Conservation (phyloP, 53 echinoderm and acorn worm species). For the Patiria pectinifera region DNA sequence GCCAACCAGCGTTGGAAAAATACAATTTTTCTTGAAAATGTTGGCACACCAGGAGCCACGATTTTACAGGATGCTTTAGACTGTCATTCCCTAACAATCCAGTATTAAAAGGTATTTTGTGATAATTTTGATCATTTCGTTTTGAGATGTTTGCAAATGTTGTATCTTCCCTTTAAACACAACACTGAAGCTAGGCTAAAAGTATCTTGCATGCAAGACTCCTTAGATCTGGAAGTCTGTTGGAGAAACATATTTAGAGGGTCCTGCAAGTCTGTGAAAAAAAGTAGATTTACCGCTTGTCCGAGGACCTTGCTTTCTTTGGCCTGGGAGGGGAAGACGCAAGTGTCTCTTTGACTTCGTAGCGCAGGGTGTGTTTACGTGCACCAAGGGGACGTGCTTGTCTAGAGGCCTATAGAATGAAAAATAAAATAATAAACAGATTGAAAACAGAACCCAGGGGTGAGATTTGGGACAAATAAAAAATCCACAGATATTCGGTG, state of each 20-base stretch:
- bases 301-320: neutral
- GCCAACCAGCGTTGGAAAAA: too few relatives aligned
- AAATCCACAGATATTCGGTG: too few relatives aligned
- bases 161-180: neutral
- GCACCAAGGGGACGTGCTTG: neutral
- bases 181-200: neutral
- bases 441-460: too few relatives aligned
- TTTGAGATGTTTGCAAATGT: too few relatives aligned
- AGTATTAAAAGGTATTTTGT: too few relatives aligned
- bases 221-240: neutral
- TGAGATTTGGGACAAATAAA: too few relatives aligned
- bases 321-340: neutral
- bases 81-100: too few relatives aligned
- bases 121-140: too few relatives aligned
- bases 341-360: neutral
- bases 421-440: neutral
- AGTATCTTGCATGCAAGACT: neutral
- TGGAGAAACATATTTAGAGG: neutral
- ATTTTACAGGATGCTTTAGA: too few relatives aligned
- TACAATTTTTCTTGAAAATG: too few relatives aligned
- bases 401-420: neutral
- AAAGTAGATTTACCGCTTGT: neutral
- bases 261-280: neutral
- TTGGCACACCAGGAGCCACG: too few relatives aligned
- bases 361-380: neutral